Evolutionary conservation across 2,797 vertebrate genomes (phyloP), one percentile per base, ranked within the genome.

Genomic region (Alfaro cultratus): DNA sequence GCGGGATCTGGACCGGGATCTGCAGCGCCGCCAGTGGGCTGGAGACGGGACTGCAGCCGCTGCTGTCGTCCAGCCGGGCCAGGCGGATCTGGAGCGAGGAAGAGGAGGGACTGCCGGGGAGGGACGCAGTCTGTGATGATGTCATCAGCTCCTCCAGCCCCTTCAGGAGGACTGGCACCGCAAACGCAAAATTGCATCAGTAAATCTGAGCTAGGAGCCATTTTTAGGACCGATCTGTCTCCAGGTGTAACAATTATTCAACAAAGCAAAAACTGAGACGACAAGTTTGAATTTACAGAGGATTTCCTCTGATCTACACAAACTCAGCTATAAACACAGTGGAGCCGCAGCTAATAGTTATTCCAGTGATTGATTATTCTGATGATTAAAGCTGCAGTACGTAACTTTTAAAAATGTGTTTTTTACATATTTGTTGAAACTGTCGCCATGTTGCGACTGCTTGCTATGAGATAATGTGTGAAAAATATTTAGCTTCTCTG

Each of bases 1-100:
- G 97, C 0, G 99, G 99, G 91, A 99, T 99, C 96, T 99, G 98
- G 45, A 99, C 96, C 0, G 98, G 98, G 73, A 99, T 99, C 96
- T 99, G 98, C 90, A 99, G 88, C 36, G 98, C 96, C 12, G 98
- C 94, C 88, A 98, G 46, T 0, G 98, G 96, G 91, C 93, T 96
- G 0, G 96, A 93, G 76, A 96, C 85, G 31, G 92, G 91, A 84
- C 83, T 91, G 85, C 85, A 89, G 0, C 83, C 11, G 53, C 94
- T 41, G 72, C 84, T 96, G 87, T 98, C 98, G 67, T 99, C 98
- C 89, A 98, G 79, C n/a, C 95, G 97, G 83, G 97, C 96, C 85
- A 98, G 96, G 51, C 97, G 95, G 76, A 99, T 97, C 94, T 98
- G 97, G 64, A 98, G 94, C 0, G 97, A 94, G 78, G 91, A 93